These are phyloP conservation scores for Vulpes lagopus DNA, from an alignment of 2,113 vertebrate species.

Conservation along the genomic window DNA sequence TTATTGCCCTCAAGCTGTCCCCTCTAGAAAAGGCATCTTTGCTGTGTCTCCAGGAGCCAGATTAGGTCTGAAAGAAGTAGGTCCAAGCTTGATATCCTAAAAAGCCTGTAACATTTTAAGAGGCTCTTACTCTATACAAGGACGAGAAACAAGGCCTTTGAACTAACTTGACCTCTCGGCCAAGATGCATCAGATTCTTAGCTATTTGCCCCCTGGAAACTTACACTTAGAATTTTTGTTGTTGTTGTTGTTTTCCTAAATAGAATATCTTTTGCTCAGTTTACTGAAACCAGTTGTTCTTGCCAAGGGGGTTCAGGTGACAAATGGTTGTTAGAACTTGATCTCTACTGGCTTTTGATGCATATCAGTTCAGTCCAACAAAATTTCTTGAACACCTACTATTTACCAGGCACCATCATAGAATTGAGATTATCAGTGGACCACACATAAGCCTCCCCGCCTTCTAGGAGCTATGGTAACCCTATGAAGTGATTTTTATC, in stretches of 20 bases:
- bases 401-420: neutral
- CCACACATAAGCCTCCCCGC: neutral
- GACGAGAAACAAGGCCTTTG: neutral
- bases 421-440: neutral
- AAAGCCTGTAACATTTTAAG: neutral
- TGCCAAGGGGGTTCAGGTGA: neutral
- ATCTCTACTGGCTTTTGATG: neutral
- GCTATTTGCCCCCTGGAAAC: neutral
- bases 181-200: neutral
- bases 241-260: neutral
- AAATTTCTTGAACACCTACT: neutral
- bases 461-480: neutral
- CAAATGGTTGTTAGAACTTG: neutral
- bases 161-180: neutral
- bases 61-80: neutral
- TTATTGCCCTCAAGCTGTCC: slow-evolving; percentile 5
- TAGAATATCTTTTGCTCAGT: neutral
- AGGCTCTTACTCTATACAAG: neutral
- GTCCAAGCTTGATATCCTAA: neutral
- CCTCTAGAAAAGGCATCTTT: neutral
- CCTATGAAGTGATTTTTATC: no score
- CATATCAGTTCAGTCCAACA: neutral
- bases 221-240: neutral
- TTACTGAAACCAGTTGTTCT: neutral
- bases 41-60: neutral